These are phyloP conservation scores for Beaufortia kweichowensis DNA, from an alignment of 2,113 vertebrate genomes.

Conservation along the genomic window DNA sequence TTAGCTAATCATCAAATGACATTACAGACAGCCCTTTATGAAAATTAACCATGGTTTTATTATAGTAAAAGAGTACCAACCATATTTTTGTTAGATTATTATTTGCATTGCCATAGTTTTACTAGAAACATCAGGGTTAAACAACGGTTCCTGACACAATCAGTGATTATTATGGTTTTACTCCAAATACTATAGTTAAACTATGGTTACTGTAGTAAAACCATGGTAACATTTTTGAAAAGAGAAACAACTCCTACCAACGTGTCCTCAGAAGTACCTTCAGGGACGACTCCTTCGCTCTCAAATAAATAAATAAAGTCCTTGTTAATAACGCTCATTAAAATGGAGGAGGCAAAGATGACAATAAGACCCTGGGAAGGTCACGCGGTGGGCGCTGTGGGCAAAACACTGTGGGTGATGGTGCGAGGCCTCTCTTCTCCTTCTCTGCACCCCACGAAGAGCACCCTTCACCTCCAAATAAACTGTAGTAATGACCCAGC, in stretches of 20 bases:
- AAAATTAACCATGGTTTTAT: too few relatives aligned
- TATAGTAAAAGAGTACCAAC: too few relatives aligned
- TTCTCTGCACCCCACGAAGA: slow-evolving; percentile 59
- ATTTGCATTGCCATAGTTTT: too few relatives aligned
- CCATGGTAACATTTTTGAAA: not conserved
- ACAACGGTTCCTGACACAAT: too few relatives aligned
- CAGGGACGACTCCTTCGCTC: slow-evolving; percentile 53
- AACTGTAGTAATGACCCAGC: slow-evolving; percentile 61
- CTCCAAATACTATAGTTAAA: too few relatives aligned
- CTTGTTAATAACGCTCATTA: slow-evolving; percentile 75
- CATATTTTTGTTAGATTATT: too few relatives aligned
- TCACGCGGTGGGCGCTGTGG: slow-evolving; percentile 22
- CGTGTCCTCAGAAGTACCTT: not conserved
- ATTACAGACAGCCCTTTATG: not conserved
- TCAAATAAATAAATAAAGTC: slow-evolving; percentile 69
- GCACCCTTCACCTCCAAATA: slow-evolving; percentile 63
- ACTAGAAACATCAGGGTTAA: too few relatives aligned
- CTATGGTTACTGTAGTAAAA: too few relatives aligned
- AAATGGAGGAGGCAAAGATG: slow-evolving; percentile 68
- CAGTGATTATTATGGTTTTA: too few relatives aligned
- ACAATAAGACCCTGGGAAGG: slow-evolving; percentile 66
- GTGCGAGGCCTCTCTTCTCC: slow-evolving; percentile 41
- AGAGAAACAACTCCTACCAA: not conserved
- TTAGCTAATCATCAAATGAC: not conserved
- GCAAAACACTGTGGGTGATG: slow-evolving; percentile 40